Conservation (phyloP, 2,797 vertebrate species). For the Brachyrhaphis roseni region DNA sequence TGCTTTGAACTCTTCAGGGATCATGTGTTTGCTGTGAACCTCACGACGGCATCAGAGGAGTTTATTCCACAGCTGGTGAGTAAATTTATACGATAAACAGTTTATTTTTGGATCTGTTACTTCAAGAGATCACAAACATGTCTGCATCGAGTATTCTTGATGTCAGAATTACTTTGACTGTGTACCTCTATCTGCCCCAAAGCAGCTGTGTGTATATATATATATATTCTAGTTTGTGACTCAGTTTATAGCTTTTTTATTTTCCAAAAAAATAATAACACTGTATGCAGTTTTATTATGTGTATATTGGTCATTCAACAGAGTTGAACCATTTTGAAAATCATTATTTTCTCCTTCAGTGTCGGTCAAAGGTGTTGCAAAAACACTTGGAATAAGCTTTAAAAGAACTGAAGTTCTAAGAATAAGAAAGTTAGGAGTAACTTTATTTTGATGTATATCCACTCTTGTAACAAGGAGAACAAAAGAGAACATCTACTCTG, state of each 20-base stretch:
- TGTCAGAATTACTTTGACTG: background rate
- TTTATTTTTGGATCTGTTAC: conserved; percentile 24
- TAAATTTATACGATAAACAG: conserved; percentile 2
- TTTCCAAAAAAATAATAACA: no score
- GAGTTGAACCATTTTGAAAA: background rate
- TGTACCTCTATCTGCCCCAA: background rate
- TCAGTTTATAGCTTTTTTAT: background rate
- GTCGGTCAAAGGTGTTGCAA: background rate
- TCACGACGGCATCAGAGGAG: conserved; percentile 86
- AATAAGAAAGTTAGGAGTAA: background rate
- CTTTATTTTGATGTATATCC: background rate
- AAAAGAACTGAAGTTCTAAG: background rate
- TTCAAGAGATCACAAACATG: background rate
- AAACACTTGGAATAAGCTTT: background rate
- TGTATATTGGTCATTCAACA: background rate
- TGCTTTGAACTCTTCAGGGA: conserved; percentile 79
- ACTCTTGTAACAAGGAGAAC: background rate
- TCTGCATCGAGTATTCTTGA: background rate
- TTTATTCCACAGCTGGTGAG: conserved; percentile 90
- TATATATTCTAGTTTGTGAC: background rate
- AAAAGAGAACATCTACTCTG: background rate
- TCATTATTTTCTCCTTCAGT: background rate
- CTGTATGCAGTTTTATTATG: background rate
- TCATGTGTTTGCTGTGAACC: conserved; percentile 94
- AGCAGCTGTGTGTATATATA: background rate